These are phyloP conservation scores for Rhabdophis nuchalis DNA, from an alignment of 2,797 vertebrate species.

Conservation along the genomic window DNA sequence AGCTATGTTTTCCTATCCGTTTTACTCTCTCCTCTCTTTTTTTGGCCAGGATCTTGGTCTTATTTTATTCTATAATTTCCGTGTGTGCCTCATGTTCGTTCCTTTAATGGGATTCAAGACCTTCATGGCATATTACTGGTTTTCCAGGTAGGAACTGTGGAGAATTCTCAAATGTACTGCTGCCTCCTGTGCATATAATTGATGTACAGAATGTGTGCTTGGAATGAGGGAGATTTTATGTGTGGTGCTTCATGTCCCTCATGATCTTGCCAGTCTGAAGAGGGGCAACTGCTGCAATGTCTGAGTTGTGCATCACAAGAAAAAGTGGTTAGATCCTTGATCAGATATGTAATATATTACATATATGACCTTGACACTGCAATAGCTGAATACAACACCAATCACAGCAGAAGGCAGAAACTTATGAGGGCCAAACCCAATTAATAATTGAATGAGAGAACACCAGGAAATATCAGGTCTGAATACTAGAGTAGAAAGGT, in stretches of 20 bases:
- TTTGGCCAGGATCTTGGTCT: not conserved
- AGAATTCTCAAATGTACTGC: not conserved
- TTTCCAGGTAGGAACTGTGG: constrained; percentile 1
- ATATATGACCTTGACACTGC: not conserved
- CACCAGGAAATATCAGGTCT: not conserved
- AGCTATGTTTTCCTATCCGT: not conserved
- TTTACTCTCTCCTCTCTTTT: not conserved
- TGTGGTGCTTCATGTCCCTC: not conserved
- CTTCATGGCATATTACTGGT: constrained; percentile 22
- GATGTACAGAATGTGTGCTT: not conserved
- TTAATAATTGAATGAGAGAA: not conserved
- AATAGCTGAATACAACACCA: not conserved
- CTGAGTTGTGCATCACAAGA: not conserved
- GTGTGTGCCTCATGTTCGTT: constrained; percentile 23
- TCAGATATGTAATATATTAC: not conserved
- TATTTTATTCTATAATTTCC: not conserved
- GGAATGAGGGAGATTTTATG: not conserved
- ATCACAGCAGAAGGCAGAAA: not conserved
- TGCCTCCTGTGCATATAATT: not conserved
- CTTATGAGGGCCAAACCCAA: not conserved
- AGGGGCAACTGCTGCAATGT: not conserved
- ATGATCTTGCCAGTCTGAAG: not conserved
- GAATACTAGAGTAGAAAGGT: not conserved
- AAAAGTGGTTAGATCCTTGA: not conserved
- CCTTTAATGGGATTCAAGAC: constrained; percentile 28